These are phyloP conservation scores for Paramuricea clavata DNA, from an alignment of 92 coral and sea anemone species.

Conservation along the genomic window DNA sequence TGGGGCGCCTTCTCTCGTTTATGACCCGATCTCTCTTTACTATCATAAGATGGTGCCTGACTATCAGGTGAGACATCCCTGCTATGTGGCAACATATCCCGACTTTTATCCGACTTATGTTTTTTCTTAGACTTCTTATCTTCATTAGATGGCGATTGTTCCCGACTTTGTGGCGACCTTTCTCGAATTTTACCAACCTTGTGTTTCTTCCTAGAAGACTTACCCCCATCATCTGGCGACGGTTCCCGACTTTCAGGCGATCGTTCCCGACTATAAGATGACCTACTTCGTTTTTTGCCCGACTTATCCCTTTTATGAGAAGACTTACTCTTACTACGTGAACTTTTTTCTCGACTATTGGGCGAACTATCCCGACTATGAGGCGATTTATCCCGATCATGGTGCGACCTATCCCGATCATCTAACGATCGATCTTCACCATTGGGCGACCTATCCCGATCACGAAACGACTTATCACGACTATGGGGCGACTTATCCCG, in stretches of 20 bases:
- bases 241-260: slow-evolving; percentile 15
- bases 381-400: slow-evolving; percentile 3
- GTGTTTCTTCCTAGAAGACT: not conserved
- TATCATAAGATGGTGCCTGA: not conserved
- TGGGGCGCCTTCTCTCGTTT: not conserved
- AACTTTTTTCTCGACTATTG: not conserved
- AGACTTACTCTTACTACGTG: slow-evolving; percentile 19
- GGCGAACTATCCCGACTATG: slow-evolving; percentile 21
- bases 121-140: not conserved
- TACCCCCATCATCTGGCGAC: not conserved
- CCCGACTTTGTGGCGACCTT: slow-evolving; percentile 23
- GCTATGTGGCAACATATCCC: not conserved
- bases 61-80: slow-evolving; percentile 3
- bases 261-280: slow-evolving; percentile 21
- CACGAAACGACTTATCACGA: not conserved
- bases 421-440: not conserved
- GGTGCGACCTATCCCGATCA: not conserved
- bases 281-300: slow-evolving; percentile 18
- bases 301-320: slow-evolving; percentile 15
- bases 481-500: not conserved
- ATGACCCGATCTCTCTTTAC: not conserved
- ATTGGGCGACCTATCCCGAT: slow-evolving; percentile 15
- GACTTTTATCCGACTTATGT: slow-evolving; percentile 19
- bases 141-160: not conserved
- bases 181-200: not conserved